Conservation (phyloP, 2,797 vertebrate genomes). For the Anisognathus igniventris region DNA sequence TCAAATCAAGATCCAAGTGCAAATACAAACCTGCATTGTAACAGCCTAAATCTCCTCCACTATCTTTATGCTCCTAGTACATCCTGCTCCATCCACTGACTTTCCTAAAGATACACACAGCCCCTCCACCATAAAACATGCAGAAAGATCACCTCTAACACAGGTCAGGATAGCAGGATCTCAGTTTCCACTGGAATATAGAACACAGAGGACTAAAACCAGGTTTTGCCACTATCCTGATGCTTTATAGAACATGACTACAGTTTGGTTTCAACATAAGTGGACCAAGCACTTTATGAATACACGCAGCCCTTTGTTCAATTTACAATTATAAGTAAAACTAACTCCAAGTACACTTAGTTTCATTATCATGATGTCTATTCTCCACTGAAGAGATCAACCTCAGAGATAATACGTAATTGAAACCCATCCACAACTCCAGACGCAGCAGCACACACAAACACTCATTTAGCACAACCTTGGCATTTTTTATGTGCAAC, state of each 20-base stretch:
- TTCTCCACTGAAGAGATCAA: not conserved
- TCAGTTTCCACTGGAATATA: not conserved
- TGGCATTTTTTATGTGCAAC: not conserved
- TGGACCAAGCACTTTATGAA: not conserved
- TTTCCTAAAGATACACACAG: not conserved
- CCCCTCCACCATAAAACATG: not conserved
- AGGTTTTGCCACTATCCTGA: not conserved
- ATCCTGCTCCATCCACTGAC: not conserved
- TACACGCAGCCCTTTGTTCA: not conserved
- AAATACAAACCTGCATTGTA: not conserved
- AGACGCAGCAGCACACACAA: not conserved
- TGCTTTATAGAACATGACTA: not conserved
- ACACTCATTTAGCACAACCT: not conserved
- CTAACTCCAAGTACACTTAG: not conserved
- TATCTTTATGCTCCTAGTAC: not conserved
- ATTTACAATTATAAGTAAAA: not conserved
- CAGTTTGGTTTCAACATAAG: fast-evolving
- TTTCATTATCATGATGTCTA: not conserved
- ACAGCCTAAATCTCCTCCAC: not conserved
- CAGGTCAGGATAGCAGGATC: not conserved
- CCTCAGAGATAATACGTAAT: not conserved
- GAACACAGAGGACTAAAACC: not conserved
- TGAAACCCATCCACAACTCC: not conserved
- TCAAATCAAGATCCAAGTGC: not conserved
- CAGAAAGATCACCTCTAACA: not conserved